Evolutionary conservation across 2,888 invertebrate species (phyloP), one percentile per base, ranked within the genome.

Genomic region (Busseola fusca): DNA sequence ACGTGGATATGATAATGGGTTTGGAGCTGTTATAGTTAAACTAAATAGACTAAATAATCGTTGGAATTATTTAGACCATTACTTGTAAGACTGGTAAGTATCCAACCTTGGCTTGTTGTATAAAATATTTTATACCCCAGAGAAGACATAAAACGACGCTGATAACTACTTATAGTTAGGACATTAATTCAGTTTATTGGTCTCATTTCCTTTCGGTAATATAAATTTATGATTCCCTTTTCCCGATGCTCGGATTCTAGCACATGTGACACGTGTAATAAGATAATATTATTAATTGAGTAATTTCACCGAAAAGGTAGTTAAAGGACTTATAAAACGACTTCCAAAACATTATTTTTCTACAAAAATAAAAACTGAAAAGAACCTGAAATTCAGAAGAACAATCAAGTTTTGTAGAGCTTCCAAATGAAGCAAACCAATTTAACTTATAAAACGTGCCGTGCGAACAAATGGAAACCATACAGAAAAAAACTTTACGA

Each of bases 381-480:
- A 18, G 42, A 48, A 40, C 48, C 12, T 14, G 10, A 27, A 21
- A 4, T 3, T 34, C 40, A 42, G 37, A 64, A 42, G 21, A 45
- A 56, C 21, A 64, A 57, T 70, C 30, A 42, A 62, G n/a, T 59
- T 59, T 59, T 37, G 9, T 30, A 30, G 6, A 60, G 60, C 12
- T 60, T 27, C 27, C 5, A 62, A 69, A 30, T 58, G 70, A 30
- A 50, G 6, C 9, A 37, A 62, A 40, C 10, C 16, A 40, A 60
- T 25, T 56, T 30, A 30, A 42, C 12, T 40, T 27, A 40, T 16
- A 45, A 68, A 66, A 65, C 89, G 86, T 87, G 70, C 57, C 85
- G 87, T 75, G 54, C 27, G 21, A 67, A 57, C 59, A 25, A 85
- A 82, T 85, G 89, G 86, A 82, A 80, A 87, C 86, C 69, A 30